Percentiles rank a stretch among this genome's conserved stretches.
Evolutionary conservation across 2,797 vertebrate species (phyloP).

Genomic region (Caiman crocodilus): DNA sequence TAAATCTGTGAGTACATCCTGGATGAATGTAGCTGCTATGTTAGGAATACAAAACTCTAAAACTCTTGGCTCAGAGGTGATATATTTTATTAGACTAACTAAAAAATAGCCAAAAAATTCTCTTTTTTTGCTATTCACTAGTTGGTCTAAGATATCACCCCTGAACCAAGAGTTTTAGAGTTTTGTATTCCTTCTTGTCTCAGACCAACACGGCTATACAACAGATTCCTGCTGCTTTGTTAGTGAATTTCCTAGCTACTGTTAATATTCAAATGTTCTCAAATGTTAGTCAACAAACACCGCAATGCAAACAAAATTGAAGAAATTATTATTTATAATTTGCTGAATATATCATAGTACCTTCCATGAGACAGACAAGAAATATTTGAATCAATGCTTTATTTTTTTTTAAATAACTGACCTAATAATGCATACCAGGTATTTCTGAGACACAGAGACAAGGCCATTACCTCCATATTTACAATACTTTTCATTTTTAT

Average conservation of each 20-base stretch:
- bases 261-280: not conserved
- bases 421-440: not conserved
- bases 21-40: accelerated
- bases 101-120: too few species aligned
- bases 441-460: not conserved
- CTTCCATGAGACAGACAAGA: not conserved
- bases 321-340: not conserved
- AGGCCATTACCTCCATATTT: not conserved
- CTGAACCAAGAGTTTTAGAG: too few species aligned
- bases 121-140: too few species aligned
- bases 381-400: not conserved
- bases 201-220: too few species aligned
- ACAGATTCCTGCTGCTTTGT: not conserved
- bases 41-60: too few species aligned
- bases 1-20: not conserved
- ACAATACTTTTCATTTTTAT: not conserved
- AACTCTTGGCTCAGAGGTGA: too few species aligned
- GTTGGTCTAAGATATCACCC: too few species aligned
- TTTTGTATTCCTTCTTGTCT: too few species aligned
- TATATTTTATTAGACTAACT: too few species aligned
- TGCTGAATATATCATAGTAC: not conserved
- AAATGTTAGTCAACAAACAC: slow-evolving; percentile 2
- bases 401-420: not conserved
- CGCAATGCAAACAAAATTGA: not conserved
- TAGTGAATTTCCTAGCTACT: not conserved